Percentiles rank a stretch among this genome's conserved stretches.
phyloP scores from a whole-genome alignment of 2,888 invertebrate genomes.

The Mythimna loreyi region DNA sequence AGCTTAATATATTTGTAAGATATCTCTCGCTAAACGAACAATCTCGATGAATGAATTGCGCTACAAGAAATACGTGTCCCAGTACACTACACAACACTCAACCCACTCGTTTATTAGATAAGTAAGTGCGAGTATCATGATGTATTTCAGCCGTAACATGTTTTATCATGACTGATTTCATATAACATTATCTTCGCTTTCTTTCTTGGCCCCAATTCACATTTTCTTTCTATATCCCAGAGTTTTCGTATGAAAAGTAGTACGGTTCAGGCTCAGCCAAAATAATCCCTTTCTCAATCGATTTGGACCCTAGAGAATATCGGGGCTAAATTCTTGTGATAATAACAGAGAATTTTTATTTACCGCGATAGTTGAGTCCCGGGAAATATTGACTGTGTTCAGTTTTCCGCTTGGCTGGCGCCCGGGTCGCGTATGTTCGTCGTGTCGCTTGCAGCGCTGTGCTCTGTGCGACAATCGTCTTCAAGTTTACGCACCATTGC shows the following conservation, averaged over 20 bases:
- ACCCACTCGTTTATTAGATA: constrained; percentile 40
- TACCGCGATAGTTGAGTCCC: constrained; percentile 59
- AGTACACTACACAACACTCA: constrained; percentile 9
- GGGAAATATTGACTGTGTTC: constrained; percentile 58
- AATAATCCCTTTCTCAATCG: constrained; percentile 50
- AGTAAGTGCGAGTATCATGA: constrained; percentile 19
- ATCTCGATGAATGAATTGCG: constrained; percentile 21
- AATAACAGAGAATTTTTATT: constrained; percentile 65
- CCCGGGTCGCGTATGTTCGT: constrained; percentile 36
- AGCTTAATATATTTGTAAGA: constrained; percentile 8
- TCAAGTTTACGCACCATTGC: constrained; percentile 48
- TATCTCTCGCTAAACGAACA: constrained; percentile 11
- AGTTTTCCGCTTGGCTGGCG: constrained; percentile 66
- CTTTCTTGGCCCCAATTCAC: constrained; percentile 27
- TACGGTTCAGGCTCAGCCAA: constrained; percentile 18
- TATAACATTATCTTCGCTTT: constrained; percentile 37
- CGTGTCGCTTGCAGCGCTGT: constrained; percentile 50
- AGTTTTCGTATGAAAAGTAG: constrained; percentile 35
- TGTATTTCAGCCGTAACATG: constrained; percentile 35
- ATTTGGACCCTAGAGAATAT: constrained; percentile 44
- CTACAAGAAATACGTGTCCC: constrained; percentile 1
- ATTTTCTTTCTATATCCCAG: constrained; percentile 23
- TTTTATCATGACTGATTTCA: constrained; percentile 47
- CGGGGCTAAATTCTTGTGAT: constrained; percentile 44
- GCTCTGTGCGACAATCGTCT: constrained; percentile 9